Evolutionary conservation across 2,113 vertebrate genomes (phyloP).

Genomic region (Epinephelus fuscoguttatus): DNA sequence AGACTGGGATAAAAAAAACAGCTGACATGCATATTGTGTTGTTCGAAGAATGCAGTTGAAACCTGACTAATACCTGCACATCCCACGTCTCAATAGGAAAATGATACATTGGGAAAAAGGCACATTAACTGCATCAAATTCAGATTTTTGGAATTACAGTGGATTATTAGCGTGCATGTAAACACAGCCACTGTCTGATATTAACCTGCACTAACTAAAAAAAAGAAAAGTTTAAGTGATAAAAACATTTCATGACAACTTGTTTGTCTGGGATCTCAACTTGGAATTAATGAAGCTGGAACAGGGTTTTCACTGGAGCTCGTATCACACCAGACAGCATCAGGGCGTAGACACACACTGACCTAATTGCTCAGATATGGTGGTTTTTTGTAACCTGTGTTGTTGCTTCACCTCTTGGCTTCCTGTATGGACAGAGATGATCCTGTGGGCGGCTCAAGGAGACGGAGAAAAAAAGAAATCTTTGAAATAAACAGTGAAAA

Average conservation of each 20-base stretch:
- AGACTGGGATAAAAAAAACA: too few relatives aligned
- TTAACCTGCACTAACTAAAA: neutral
- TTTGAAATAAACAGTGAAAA: neutral
- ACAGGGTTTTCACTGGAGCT: neutral
- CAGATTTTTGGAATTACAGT: too few relatives aligned
- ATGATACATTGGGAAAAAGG: too few relatives aligned
- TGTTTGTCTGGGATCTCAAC: neutral
- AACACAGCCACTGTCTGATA: neutral
- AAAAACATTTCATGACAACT: neutral
- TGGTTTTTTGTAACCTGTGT: conserved; percentile 23
- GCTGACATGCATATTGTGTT: too few relatives aligned
- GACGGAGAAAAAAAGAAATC: too few relatives aligned
- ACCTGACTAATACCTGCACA: too few relatives aligned
- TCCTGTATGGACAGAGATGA: neutral
- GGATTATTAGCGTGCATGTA: too few relatives aligned
- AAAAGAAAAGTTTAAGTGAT: neutral
- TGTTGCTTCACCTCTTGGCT: conserved; percentile 30
- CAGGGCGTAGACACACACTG: neutral
- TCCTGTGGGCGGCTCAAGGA: neutral
- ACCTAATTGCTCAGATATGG: conserved; percentile 30
- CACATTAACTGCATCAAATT: too few relatives aligned
- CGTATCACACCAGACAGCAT: neutral
- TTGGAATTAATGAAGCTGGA: neutral
- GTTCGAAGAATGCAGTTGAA: too few relatives aligned
- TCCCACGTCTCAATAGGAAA: too few relatives aligned